phyloP scores from a whole-genome alignment of 2,888 invertebrate genomes.

The Serrognathus titanus region DNA sequence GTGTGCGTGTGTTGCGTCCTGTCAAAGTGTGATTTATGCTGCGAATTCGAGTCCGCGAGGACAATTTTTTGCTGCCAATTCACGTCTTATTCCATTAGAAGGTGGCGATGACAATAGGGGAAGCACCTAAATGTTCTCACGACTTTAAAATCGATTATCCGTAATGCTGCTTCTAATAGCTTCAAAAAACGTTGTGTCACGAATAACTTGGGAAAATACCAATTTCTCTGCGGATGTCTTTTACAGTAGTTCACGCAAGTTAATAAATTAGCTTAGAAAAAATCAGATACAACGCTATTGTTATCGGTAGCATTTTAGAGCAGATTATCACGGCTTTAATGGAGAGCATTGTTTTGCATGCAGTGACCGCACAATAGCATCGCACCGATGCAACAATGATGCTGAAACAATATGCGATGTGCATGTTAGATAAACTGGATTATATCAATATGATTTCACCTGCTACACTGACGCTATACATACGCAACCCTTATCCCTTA shows the following conservation, averaged over 20 bases:
- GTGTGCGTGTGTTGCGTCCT: slow-evolving; percentile 36
- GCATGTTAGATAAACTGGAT: slow-evolving; percentile 40
- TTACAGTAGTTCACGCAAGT: not conserved
- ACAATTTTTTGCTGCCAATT: slow-evolving; percentile 32
- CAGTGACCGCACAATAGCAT: slow-evolving; percentile 31
- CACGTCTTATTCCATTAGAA: slow-evolving; percentile 35
- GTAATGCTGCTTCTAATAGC: no score
- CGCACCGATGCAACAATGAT: slow-evolving; percentile 29
- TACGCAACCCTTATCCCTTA: not conserved
- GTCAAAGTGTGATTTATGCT: slow-evolving; percentile 47
- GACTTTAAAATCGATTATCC: not conserved
- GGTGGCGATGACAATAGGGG: not conserved
- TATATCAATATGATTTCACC: slow-evolving; percentile 29
- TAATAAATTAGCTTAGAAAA: not conserved
- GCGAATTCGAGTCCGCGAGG: slow-evolving; percentile 35
- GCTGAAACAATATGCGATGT: slow-evolving; percentile 37
- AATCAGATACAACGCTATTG: not conserved
- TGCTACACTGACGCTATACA: slow-evolving; percentile 9
- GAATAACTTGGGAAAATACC: no score
- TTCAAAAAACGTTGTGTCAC: no score
- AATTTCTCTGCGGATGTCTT: no score
- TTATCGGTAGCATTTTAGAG: slow-evolving; percentile 2
- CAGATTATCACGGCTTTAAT: slow-evolving; percentile 36
- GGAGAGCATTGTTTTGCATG: slow-evolving; percentile 33
- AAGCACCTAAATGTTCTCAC: slow-evolving; percentile 1